Evolutionary conservation across 2,113 vertebrate genomes (phyloP).

Genomic region (Phyllostomus hastatus): DNA sequence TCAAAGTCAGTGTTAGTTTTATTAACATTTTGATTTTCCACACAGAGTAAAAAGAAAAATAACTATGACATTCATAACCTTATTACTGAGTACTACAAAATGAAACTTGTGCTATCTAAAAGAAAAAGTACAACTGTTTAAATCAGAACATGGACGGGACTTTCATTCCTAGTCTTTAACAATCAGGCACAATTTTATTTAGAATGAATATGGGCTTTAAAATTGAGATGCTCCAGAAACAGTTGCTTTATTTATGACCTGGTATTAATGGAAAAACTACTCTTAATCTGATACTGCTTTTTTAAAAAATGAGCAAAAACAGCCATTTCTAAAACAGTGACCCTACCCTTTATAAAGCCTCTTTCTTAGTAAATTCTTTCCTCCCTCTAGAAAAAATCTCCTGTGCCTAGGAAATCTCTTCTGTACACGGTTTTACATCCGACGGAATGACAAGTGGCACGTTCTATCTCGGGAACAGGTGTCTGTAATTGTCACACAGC

Average conservation of each 20-base stretch:
- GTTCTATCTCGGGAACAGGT: neutral
- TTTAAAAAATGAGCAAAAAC: neutral
- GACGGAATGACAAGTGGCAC: neutral
- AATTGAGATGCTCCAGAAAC: neutral
- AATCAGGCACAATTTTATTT: neutral
- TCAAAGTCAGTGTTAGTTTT: constrained; percentile 30
- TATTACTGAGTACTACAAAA: constrained; percentile 12
- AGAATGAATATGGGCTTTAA: neutral
- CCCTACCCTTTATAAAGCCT: neutral
- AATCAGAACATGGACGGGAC: neutral
- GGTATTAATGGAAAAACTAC: neutral
- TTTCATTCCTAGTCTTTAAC: neutral
- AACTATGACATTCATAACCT: neutral
- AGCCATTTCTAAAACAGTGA: neutral
- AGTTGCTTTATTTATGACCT: constrained; percentile 14
- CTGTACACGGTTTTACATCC: neutral
- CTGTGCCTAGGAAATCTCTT: neutral
- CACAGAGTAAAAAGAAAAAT: neutral
- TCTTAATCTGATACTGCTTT: neutral
- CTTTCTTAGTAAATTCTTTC: neutral
- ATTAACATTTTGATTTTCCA: constrained; percentile 41
- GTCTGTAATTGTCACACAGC: neutral
- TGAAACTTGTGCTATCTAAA: constrained; percentile 10
- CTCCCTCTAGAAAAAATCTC: neutral
- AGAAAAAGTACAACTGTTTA: neutral